Base-by-base conservation (phyloP, 2,888 invertebrate genomes). In the Volucella bombylans region DNA sequence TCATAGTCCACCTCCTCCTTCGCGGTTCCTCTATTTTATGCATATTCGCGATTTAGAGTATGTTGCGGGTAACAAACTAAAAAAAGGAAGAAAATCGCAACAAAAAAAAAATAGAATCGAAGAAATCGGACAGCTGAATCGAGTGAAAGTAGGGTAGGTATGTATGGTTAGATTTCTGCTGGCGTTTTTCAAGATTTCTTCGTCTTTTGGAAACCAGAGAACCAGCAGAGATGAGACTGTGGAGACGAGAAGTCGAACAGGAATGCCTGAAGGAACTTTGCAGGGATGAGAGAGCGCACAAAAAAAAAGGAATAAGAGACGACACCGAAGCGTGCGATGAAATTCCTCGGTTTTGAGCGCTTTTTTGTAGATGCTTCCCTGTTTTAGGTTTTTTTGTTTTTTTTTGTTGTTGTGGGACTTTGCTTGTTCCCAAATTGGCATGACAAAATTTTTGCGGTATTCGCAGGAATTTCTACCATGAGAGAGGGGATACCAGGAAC, bases 71-170 rank as follows among this genome's bases (percentile, higher is more conserved):
- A 64, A 54, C 52, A 50, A 47, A 49, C 41, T 10, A 43, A n/a
- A 49, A 55, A 68, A 59, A 18, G 12, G 31, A 31, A 12, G 10
- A 38, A 71, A 31, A 39, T 49, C 31, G 18, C 18, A 18, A 18
- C 18, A 18, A 18, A 39, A 61, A 54, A 57, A 72, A 80, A 50
- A 59, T 57, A 47, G 50, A 81, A 76, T 81, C 72, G 72, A 85
- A 85, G 85, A 85, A 85, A 81, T 85, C 77, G 85, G 85, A 81
- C 85, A 85, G 81, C 85, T 85, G 81, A 85, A 85, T 76, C 72
- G 81, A 85, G 85, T 85, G 85, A 85, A 85, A 85, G 85, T 85
- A 85, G 85, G 85, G 85, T 85, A 85, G 85, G 76, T 77, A 85
- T 71, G 64, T 82, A 31, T 76, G 72, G 72, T 85, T 85, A 72